Evolutionary conservation across 2,888 invertebrate genomes (phyloP), one percentile per base, ranked within the genome.

Genomic region (Agrochola litura): DNA sequence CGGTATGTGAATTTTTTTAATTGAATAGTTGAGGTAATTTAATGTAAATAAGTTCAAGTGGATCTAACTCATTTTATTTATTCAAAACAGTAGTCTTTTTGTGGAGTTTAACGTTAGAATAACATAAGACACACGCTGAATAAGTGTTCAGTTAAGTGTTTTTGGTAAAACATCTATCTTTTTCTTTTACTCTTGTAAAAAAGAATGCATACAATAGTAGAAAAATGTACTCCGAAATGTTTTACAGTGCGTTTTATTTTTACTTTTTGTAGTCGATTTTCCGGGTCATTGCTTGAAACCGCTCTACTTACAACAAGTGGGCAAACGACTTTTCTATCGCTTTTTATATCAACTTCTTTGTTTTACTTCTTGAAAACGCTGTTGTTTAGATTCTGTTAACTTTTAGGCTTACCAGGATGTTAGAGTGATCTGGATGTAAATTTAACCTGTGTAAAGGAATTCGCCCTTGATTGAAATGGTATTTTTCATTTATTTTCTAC

Each of bases 211-310:
- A 37, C 1, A 63, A 12, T 25, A 72, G 14, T n/a, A n/a, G n/a
- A 37, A 46, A 46, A 58, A 46, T 2, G 37, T 54, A 2, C 6
- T 4, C 19, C 6, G 56, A 63, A 76, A 63, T 63, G 58, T 71
- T 60, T 58, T 37, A 80, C 43, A 19, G 25, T 63, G 16, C 16
- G 4, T 70, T 81, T 58, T 81, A 46, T 76, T 72, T 43, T 72
- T 9, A 60, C 10, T 22, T 54, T 72, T 72, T 69, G 54, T 58
- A 16, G 30, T 9, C 37, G 30, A 72, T 68, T 72, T 65, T 77
- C 58, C 16, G 60, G 72, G 41, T 69, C 81, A 72, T 72, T 81
- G 64, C 72, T 25, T 30, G 46, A 60, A 72, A 68, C 71, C 68
- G 41, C 64, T 60, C 22, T 67, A 72, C 71, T 81, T 76, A 66